Percentiles rank a stretch among this genome's conserved stretches.
These are phyloP conservation scores for Plutella xylostella DNA, from an alignment of 2,888 invertebrate species.

Conservation along the genomic window DNA sequence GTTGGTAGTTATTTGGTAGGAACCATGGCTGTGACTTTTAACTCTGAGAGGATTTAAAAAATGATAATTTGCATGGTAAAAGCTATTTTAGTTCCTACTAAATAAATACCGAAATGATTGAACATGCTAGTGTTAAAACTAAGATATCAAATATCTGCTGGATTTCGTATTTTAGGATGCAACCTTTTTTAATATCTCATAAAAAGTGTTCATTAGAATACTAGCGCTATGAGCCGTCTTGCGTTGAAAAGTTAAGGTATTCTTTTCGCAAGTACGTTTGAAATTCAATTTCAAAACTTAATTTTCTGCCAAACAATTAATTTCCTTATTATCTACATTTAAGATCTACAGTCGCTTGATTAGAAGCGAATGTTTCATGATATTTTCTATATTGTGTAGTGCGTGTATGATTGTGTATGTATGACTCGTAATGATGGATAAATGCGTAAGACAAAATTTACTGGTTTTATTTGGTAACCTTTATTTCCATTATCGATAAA, in stretches of 20 bases:
- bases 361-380: slow-evolving; percentile 13
- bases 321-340: not conserved
- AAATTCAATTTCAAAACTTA: not conserved
- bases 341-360: slow-evolving; percentile 8
- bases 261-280: not conserved
- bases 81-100: not conserved
- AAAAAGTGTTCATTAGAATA: no score
- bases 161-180: not conserved
- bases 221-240: not conserved
- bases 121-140: not conserved
- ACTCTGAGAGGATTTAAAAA: not conserved
- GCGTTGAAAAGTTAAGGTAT: no score
- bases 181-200: not conserved
- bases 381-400: slow-evolving; percentile 34
- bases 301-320: not conserved
- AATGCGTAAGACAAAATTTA: slow-evolving; percentile 30
- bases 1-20: not conserved
- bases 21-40: no score
- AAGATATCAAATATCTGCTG: not conserved
- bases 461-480: slow-evolving; percentile 22
- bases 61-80: not conserved
- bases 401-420: slow-evolving; percentile 27
- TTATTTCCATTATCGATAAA: no score
- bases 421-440: slow-evolving; percentile 38
- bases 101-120: not conserved